Evolutionary conservation across 2,113 vertebrate genomes (phyloP).

Genomic region (Peucedramus taeniatus): DNA sequence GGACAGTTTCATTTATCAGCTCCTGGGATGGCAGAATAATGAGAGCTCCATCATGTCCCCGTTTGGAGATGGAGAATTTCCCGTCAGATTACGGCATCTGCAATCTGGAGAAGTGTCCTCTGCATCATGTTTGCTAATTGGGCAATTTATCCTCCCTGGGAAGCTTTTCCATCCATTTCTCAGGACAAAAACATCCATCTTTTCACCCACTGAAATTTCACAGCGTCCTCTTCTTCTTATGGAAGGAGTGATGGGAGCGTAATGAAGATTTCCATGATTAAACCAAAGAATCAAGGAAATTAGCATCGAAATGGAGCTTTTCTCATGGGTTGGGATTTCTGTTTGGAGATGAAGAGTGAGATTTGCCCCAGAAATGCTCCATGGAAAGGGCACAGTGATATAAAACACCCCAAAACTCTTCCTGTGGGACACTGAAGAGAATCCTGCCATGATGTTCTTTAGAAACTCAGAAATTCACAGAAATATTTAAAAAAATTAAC

Average conservation of each 20-base stretch:
- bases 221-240: not conserved
- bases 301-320: not conserved
- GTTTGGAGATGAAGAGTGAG: not conserved
- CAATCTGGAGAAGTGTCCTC: not conserved
- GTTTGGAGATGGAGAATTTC: not conserved
- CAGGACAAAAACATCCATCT: not conserved
- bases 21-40: conserved; percentile 47
- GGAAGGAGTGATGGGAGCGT: not conserved
- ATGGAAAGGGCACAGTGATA: not conserved
- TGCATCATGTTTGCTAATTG: conserved; percentile 23
- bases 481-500: not conserved
- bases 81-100: conserved; percentile 8
- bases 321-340: not conserved
- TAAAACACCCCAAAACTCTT: not conserved
- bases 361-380: not conserved
- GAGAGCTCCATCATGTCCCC: conserved; percentile 13
- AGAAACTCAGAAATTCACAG: not conserved
- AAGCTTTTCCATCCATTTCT: conserved; percentile 6
- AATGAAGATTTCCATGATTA: not conserved
- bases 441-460: not conserved
- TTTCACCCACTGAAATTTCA: not conserved
- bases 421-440: not conserved
- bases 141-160: not conserved
- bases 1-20: conserved; percentile 65
- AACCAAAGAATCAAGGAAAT: not conserved